Evolutionary conservation across 2,888 invertebrate species (phyloP).

Genomic region (Himalopsyche tibetana): DNA sequence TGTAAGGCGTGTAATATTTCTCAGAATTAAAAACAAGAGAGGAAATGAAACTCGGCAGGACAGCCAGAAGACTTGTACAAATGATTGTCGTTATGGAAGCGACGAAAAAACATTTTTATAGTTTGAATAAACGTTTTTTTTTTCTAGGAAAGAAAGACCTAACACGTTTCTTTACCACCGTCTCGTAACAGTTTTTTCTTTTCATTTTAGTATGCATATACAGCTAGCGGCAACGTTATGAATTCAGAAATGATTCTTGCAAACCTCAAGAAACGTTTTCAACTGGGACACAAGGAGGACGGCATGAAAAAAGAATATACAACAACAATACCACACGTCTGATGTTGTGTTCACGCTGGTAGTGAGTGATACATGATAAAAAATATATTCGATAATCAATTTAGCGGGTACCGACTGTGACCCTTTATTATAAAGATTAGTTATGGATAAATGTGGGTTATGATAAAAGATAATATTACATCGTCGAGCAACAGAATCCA

Average conservation of each 20-base stretch:
- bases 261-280: background rate
- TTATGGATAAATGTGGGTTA: too few relatives aligned
- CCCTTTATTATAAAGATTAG: too few relatives aligned
- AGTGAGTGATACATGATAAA: too few relatives aligned
- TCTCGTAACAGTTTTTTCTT: background rate
- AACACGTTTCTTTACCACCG: conserved; percentile 27
- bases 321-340: too few relatives aligned
- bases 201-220: conserved; percentile 5
- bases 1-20: background rate
- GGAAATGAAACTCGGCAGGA: background rate
- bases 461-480: too few relatives aligned
- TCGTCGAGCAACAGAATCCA: too few relatives aligned
- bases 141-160: background rate
- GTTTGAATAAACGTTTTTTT: conserved; percentile 30
- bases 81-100: conserved; percentile 35
- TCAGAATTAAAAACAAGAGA: conserved; percentile 20
- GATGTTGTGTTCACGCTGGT: too few relatives aligned
- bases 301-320: too few relatives aligned
- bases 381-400: too few relatives aligned
- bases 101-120: conserved; percentile 36
- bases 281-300: background rate
- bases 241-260: conserved; percentile 5
- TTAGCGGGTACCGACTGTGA: too few relatives aligned
- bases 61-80: background rate
- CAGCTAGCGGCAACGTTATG: background rate